Percentiles rank a stretch among this genome's conserved stretches.
Conservation (phyloP, 2,797 vertebrate species). For the Propithecus perrieri region DNA sequence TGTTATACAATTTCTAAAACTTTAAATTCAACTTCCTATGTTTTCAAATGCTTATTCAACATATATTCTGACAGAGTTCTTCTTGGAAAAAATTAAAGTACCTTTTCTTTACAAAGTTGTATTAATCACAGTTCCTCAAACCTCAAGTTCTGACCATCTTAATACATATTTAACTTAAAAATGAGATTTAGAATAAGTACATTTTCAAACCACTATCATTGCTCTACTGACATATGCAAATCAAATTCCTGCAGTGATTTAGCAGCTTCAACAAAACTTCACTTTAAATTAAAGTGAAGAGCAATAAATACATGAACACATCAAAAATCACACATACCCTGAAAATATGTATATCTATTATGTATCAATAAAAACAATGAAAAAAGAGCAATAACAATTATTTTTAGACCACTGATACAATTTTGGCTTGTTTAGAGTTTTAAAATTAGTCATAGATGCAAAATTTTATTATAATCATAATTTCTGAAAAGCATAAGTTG, state of each 20-base stretch:
- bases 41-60: conserved; percentile 18
- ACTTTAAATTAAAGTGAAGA: not conserved
- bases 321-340: not conserved
- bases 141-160: not conserved
- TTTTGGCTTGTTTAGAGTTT: not conserved
- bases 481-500: not conserved
- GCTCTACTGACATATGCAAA: not conserved
- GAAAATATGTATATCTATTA: not conserved
- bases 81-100: not conserved
- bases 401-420: not conserved
- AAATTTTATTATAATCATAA: not conserved
- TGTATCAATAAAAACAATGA: not conserved
- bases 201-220: not conserved
- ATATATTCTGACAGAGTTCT: not conserved
- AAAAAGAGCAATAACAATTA: not conserved
- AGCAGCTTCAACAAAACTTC: not conserved
- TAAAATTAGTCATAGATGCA: not conserved
- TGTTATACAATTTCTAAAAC: not conserved
- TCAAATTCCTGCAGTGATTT: not conserved
- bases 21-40: not conserved
- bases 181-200: not conserved
- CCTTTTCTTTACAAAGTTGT: not conserved
- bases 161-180: not conserved
- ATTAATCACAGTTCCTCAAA: not conserved
- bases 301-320: not conserved